phyloP scores from a whole-genome alignment of 2,113 vertebrate species.

The Anthoscopus minutus region DNA sequence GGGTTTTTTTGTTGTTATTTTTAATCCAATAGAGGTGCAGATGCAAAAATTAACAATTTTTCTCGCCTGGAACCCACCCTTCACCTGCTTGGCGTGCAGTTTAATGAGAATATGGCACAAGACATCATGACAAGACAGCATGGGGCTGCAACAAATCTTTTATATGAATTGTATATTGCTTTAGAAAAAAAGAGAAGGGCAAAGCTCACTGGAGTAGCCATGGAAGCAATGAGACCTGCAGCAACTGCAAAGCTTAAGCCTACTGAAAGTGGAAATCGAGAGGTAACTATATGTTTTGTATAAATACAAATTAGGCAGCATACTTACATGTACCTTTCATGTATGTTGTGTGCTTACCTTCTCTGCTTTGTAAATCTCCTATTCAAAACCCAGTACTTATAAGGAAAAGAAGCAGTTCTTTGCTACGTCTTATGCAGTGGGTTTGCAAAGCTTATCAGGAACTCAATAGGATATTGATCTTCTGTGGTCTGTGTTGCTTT shows the following conservation, averaged over 20 bases:
- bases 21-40: conserved; percentile 68
- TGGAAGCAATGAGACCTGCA: conserved; percentile 75
- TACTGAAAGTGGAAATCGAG: conserved; percentile 71
- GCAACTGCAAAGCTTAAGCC: conserved; percentile 60
- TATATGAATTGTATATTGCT: conserved; percentile 85
- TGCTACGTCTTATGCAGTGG: background rate
- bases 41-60: conserved; percentile 87
- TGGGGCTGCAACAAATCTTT: conserved; percentile 80
- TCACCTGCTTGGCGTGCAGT: conserved; percentile 81
- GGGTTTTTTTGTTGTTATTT: background rate
- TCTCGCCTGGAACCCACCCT: conserved; percentile 85
- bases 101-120: conserved; percentile 78
- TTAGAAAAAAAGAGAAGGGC: conserved; percentile 83
- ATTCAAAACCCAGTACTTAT: background rate
- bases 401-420: background rate
- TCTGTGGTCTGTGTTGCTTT: background rate
- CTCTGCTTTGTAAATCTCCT: background rate
- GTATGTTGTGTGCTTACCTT: background rate
- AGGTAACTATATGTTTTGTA: conserved; percentile 63
- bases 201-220: conserved; percentile 65
- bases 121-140: conserved; percentile 82
- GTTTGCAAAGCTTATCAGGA: background rate
- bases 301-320: background rate
- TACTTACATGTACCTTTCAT: background rate
- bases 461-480: background rate